Evolutionary conservation across 2,113 vertebrate genomes (phyloP).

Genomic region (Lophotis ruficrista): DNA sequence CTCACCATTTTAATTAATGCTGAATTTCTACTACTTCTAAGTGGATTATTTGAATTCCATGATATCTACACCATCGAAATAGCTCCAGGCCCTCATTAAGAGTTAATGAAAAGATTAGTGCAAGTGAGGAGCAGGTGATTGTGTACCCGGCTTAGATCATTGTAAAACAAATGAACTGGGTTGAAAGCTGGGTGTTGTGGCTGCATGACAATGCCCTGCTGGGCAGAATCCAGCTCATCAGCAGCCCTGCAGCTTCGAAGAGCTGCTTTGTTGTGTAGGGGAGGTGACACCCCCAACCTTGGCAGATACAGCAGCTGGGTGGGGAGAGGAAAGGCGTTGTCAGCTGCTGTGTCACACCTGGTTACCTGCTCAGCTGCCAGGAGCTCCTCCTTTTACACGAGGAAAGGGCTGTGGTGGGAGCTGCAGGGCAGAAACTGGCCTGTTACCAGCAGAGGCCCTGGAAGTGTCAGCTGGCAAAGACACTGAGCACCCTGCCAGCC

Average conservation of each 20-base stretch:
- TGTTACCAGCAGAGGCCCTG: neutral
- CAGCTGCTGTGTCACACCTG: too few relatives aligned
- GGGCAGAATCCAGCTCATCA: neutral
- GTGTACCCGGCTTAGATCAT: neutral
- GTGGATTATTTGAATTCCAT: neutral
- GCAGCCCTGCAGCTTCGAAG: neutral
- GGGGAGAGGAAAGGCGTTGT: too few relatives aligned
- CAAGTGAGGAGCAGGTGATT: neutral
- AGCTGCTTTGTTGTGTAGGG: neutral
- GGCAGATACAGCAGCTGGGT: too few relatives aligned
- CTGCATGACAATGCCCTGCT: neutral
- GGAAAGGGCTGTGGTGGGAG: neutral
- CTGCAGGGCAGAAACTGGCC: neutral
- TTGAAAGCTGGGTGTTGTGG: neutral
- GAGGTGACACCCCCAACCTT: neutral
- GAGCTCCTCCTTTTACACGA: too few relatives aligned
- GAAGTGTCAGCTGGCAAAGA: fast-evolving
- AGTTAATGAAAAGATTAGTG: neutral
- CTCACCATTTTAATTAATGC: neutral
- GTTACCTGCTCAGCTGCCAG: too few relatives aligned
- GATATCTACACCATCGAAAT: neutral
- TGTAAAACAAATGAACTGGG: neutral
- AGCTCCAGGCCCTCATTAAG: neutral
- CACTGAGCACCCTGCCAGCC: too few relatives aligned
- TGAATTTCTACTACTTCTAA: neutral